A percentile compares a stretch with the other conserved stretches of the same genome.
Conservation (phyloP, 2,797 vertebrate species). For the Remorina albescens region DNA sequence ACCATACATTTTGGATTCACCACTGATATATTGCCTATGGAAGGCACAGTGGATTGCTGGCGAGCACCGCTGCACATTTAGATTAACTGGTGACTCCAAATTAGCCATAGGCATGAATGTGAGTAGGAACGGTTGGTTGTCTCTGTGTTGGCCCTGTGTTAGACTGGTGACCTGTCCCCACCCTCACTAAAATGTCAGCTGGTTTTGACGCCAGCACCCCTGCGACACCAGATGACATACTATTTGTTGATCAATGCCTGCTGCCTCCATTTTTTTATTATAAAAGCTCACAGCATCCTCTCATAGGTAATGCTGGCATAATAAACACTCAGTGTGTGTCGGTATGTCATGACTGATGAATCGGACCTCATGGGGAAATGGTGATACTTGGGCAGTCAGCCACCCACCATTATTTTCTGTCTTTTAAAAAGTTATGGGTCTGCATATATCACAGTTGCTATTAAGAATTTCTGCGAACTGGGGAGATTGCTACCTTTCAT, state of each 20-base stretch:
- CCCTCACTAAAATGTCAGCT: too few relatives aligned
- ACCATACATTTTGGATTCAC: slow-evolving; percentile 27
- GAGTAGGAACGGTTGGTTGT: too few relatives aligned
- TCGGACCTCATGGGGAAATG: background rate
- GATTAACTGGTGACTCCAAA: too few relatives aligned
- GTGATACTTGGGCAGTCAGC: background rate
- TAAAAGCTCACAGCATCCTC: slow-evolving; percentile 27
- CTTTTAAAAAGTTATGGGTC: slow-evolving; percentile 10
- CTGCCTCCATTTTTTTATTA: slow-evolving; percentile 42
- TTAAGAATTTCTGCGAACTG: slow-evolving; percentile 22
- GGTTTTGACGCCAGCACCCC: too few relatives aligned
- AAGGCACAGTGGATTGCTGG: too few relatives aligned
- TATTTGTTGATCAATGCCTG: slow-evolving; percentile 35
- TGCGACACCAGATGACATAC: too few relatives aligned
- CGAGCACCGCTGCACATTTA: too few relatives aligned
- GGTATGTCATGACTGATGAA: slow-evolving; percentile 4
- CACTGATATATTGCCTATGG: too few relatives aligned
- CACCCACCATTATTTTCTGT: slow-evolving; percentile 2
- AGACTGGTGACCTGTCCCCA: too few relatives aligned
- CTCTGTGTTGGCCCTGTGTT: too few relatives aligned
- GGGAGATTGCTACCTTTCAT: slow-evolving; percentile 20
- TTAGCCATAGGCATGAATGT: too few relatives aligned
- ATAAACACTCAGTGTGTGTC: background rate
- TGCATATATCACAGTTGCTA: slow-evolving; percentile 45
- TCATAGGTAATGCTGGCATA: slow-evolving; percentile 30